These are phyloP conservation scores for Bombus waltoni DNA, from an alignment of 1,140 invertebrate genomes.

Conservation along the genomic window DNA sequence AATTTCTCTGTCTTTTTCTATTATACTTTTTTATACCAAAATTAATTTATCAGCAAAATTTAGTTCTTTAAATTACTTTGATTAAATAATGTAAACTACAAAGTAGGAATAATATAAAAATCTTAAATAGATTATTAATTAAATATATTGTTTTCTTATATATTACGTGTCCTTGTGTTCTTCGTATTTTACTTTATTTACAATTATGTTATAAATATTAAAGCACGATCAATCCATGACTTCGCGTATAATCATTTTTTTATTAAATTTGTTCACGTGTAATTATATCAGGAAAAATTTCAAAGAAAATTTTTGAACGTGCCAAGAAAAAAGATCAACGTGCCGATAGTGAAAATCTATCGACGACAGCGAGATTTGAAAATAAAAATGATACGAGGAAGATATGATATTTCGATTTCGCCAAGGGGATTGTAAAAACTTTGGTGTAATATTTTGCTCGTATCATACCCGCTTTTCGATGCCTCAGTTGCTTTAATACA, in stretches of 20 bases:
- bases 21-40: neutral
- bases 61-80: neutral
- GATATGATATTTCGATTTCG: neutral
- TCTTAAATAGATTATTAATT: neutral
- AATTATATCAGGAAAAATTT: too few species aligned
- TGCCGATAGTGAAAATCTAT: neutral
- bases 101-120: neutral
- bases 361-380: too few species aligned
- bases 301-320: too few species aligned
- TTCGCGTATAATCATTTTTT: neutral
- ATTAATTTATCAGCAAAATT: neutral
- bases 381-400: neutral
- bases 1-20: neutral
- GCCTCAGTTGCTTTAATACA: constrained; percentile 80
- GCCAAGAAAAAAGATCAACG: neutral
- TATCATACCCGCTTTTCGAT: constrained; percentile 79
- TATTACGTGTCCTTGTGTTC: neutral
- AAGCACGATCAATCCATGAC: neutral
- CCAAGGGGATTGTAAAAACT: neutral
- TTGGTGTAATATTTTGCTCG: neutral
- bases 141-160: neutral
- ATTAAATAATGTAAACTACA: neutral
- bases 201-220: neutral
- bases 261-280: neutral
- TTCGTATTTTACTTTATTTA: neutral